A percentile compares a stretch with the other conserved stretches of the same genome.
These are phyloP conservation scores for Drosophila subobscura DNA, from an alignment of 1,140 invertebrate species.

Conservation along the genomic window DNA sequence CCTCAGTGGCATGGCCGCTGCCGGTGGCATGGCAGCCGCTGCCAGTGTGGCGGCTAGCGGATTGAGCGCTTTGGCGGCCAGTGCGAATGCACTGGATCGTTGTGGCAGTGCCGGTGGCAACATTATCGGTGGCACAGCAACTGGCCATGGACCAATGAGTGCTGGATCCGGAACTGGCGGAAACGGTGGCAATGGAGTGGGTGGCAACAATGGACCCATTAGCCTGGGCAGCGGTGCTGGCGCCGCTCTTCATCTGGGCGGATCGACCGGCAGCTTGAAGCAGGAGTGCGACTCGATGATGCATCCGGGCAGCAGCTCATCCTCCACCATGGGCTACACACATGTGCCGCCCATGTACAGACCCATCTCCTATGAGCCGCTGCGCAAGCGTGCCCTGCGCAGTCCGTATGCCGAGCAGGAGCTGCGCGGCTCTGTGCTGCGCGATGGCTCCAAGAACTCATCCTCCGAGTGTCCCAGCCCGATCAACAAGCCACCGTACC, in stretches of 20 bases:
- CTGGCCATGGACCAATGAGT: slow-evolving; percentile 47
- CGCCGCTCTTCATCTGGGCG: slow-evolving; percentile 64
- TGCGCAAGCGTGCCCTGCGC: slow-evolving; percentile 85
- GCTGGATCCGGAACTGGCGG: slow-evolving; percentile 38
- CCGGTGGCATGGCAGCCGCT: slow-evolving; percentile 64
- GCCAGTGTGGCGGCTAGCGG: slow-evolving; percentile 68
- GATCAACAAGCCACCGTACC: slow-evolving; percentile 80
- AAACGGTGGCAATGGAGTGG: slow-evolving; percentile 80
- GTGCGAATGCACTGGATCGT: slow-evolving; percentile 65
- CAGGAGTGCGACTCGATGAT: slow-evolving; percentile 83
- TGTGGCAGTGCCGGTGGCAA: slow-evolving; percentile 75
- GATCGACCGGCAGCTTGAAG: slow-evolving; percentile 73
- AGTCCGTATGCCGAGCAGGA: slow-evolving; percentile 84
- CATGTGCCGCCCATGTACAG: slow-evolving; percentile 78
- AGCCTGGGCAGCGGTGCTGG: slow-evolving; percentile 72
- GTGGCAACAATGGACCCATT: slow-evolving; percentile 69
- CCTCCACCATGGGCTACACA: slow-evolving; percentile 62
- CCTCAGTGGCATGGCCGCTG: slow-evolving; percentile 75
- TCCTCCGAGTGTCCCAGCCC: slow-evolving; percentile 79
- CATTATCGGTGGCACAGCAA: slow-evolving; percentile 65
- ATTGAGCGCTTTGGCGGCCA: slow-evolving; percentile 61
- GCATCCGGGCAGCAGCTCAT: slow-evolving; percentile 75
- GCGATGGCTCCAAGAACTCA: slow-evolving; percentile 83
- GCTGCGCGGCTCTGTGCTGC: slow-evolving; percentile 82
- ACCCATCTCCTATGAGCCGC: slow-evolving; percentile 81